Conservation (phyloP, 1,140 invertebrate species). For the Spodoptera frugiperda region DNA sequence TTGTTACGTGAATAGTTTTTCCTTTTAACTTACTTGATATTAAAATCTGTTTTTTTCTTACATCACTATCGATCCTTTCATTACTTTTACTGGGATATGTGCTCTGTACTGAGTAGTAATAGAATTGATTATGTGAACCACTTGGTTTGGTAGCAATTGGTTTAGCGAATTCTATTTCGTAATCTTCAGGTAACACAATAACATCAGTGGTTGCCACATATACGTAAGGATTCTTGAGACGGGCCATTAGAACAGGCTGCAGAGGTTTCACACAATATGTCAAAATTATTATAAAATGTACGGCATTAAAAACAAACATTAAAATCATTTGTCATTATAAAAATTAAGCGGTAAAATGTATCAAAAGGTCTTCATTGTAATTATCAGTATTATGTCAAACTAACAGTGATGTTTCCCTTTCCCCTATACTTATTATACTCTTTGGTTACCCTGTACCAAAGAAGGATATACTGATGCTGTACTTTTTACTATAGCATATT, state of each 20-base stretch:
- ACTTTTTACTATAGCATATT: too few species aligned
- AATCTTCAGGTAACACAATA: conserved; percentile 21
- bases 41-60: background rate
- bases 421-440: too few species aligned
- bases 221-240: background rate
- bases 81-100: background rate
- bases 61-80: too few species aligned
- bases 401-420: too few species aligned
- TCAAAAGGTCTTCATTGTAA: background rate
- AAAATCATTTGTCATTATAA: background rate
- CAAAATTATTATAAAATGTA: background rate
- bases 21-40: background rate
- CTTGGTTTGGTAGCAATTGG: background rate
- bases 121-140: background rate
- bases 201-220: conserved; percentile 5
- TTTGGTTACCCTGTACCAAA: too few species aligned
- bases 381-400: too few species aligned
- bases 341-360: background rate
- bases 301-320: background rate
- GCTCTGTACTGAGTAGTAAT: background rate
- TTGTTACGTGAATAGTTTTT: background rate
- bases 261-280: background rate
- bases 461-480: too few species aligned
- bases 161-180: background rate
- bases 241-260: too few species aligned